Percentiles rank a stretch among this genome's conserved stretches.
Evolutionary conservation across 2,888 invertebrate species (phyloP).

Genomic region (Hirtodrosophila confusa): DNA sequence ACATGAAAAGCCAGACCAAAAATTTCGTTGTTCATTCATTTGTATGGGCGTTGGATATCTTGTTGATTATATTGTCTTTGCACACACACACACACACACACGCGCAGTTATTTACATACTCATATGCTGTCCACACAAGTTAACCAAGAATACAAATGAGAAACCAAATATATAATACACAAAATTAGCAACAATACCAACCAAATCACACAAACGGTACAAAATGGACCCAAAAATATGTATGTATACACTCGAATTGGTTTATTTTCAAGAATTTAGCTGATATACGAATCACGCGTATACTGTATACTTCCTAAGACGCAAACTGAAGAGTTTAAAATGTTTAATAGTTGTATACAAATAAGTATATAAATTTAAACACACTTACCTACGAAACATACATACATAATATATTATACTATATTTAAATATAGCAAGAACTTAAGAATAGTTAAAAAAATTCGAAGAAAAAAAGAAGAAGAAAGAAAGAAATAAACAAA

Average conservation of each 20-base stretch:
- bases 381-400: conserved; percentile 7
- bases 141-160: conserved; percentile 39
- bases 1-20: no score
- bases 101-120: conserved; percentile 35
- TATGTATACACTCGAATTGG: conserved; percentile 10
- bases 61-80: no score
- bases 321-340: conserved; percentile 29
- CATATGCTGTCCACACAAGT: conserved; percentile 60
- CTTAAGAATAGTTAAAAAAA: background rate
- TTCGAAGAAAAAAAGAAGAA: no score
- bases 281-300: conserved; percentile 8
- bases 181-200: background rate
- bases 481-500: no score
- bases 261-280: conserved; percentile 29
- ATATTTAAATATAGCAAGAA: conserved; percentile 11
- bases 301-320: conserved; percentile 30
- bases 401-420: background rate
- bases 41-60: no score
- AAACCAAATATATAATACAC: background rate
- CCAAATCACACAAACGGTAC: conserved; percentile 25
- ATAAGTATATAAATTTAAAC: conserved; percentile 15
- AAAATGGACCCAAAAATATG: conserved; percentile 24
- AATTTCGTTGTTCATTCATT: no score
- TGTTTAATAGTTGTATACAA: conserved; percentile 3
- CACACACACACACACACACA: conserved; percentile 4